Conservation (phyloP, 2,797 vertebrate species). For the Rachycentron canadum region DNA sequence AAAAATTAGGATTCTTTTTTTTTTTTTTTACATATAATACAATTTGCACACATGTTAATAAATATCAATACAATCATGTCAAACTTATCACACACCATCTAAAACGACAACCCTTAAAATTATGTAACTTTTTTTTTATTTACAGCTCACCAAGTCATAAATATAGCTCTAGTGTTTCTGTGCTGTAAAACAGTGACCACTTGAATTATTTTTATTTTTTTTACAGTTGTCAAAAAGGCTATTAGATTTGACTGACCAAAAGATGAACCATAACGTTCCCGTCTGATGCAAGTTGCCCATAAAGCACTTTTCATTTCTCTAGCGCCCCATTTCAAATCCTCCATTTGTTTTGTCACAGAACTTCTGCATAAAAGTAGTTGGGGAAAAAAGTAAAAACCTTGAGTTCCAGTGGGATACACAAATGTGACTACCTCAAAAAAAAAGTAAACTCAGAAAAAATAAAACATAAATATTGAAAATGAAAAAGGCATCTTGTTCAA, state of each 20-base stretch:
- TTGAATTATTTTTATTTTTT: constrained; percentile 27
- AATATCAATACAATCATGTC: constrained; percentile 89
- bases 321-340: constrained; percentile 30
- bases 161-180: constrained; percentile 70
- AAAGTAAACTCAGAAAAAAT: constrained; percentile 33
- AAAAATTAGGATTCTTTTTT: constrained; percentile 87
- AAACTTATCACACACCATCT: constrained; percentile 82
- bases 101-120: constrained; percentile 80
- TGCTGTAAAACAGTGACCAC: constrained; percentile 67
- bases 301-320: constrained; percentile 38
- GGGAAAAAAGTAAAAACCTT: constrained; percentile 27
- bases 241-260: constrained; percentile 50
- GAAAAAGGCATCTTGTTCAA: constrained; percentile 81
- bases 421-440: constrained; percentile 45
- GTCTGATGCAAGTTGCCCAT: constrained; percentile 50
- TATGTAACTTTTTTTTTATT: constrained; percentile 73
- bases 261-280: constrained; percentile 45
- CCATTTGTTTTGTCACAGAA: constrained; percentile 37
- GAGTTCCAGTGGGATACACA: constrained; percentile 60
- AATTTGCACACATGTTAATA: constrained; percentile 89
- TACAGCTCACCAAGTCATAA: constrained; percentile 81
- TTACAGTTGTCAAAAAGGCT: constrained; percentile 67
- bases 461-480: constrained; percentile 39
- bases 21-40: constrained; percentile 88
- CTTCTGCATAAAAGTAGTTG: constrained; percentile 52